Base-by-base conservation (phyloP, 2,888 invertebrate species). In the Philereme transversata region DNA sequence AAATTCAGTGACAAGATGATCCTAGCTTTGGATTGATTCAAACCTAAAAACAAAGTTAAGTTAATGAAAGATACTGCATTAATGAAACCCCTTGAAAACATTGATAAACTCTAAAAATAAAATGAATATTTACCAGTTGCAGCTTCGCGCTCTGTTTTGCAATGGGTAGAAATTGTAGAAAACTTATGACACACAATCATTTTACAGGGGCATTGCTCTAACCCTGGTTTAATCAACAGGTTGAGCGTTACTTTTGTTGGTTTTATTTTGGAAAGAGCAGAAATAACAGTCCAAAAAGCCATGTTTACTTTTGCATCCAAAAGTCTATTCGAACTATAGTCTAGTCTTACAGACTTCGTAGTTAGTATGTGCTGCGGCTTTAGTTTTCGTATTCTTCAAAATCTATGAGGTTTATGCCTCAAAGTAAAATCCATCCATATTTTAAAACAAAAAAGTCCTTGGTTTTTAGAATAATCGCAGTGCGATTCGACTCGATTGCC, bases 1-100 rank as follows among this genome's bases (percentile, higher is more conserved):
- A 93, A 86, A 55, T 92, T 86, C 63, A 94, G 78, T 33, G 79
- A 68, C 22, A 78, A 74, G 38, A 94, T 73, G 5, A 93, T 63
- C 35, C 79, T 74, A 8, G 87, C 69, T 77, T 93, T 94, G 1
- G 68, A 64, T 56, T 68, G 52, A 68, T 79, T 67, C 51, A 71
- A 67, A 67, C 65, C 84, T 86, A 67, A 36, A 80, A 74, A 47
- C 34, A 55, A 56, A 47, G 49, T 22, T 22, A 22, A 22, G 22
- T 22, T 22, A 1, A 22, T 22, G 22, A 22, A 22, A 22, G 22
- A 22, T 22, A 22, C 22, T 22, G 22, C 22, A 22, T 22, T 22
- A 3, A 22, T 22, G 22, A 22, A 22, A 22, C 3, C 22, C 22
- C 22, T 22, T 22, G 22, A 22, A 22, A 22, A 22, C 3, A 22